These are phyloP conservation scores for Sebastes oblongus DNA, from an alignment of 2,797 vertebrate species.

Conservation along the genomic window DNA sequence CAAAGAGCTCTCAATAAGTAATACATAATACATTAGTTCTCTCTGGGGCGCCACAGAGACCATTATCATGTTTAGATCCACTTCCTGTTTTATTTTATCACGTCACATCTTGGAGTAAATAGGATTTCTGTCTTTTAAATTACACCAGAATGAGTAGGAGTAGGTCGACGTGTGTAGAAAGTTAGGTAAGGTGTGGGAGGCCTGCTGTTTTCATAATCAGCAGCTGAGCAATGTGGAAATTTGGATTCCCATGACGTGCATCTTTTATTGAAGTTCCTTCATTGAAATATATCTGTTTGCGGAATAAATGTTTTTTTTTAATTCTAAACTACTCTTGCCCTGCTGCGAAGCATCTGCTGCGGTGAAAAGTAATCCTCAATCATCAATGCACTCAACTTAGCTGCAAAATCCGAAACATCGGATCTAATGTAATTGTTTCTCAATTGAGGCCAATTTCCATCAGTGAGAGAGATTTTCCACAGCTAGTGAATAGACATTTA, in stretches of 20 bases:
- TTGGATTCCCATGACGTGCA: background rate
- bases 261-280: background rate
- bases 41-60: background rate
- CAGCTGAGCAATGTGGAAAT: background rate
- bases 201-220: background rate
- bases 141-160: background rate
- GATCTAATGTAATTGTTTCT: constrained; percentile 37
- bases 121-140: background rate
- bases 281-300: background rate
- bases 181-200: background rate
- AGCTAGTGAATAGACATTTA: constrained; percentile 41
- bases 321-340: background rate
- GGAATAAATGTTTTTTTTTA: background rate
- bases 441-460: constrained; percentile 41
- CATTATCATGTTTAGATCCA: background rate
- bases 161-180: background rate
- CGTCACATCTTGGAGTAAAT: background rate
- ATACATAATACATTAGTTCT: background rate
- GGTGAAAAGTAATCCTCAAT: background rate
- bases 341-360: background rate
- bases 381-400: constrained; percentile 16
- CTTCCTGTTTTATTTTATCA: background rate
- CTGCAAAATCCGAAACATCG: constrained; percentile 25
- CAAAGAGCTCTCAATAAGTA: background rate
- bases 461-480: constrained; percentile 31